Base-by-base conservation (phyloP, 2,888 invertebrate genomes). In the Choreutis nemorana region DNA sequence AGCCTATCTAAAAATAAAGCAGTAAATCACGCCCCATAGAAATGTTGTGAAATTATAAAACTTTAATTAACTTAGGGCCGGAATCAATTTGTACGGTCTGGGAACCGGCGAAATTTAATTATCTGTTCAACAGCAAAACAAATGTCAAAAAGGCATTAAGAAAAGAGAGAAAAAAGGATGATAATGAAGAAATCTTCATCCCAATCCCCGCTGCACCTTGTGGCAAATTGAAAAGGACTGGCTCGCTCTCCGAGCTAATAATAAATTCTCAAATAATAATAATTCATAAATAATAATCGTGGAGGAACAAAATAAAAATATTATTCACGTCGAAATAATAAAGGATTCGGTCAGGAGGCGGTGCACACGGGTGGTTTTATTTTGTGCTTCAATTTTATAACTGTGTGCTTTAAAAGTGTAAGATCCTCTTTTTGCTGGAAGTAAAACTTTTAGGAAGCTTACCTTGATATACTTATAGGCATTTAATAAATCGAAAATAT, bases 271-370 rank as follows among this genome's bases (percentile, higher is more conserved):
- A 73, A 77, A 78, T 75, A 77, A 77, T 78, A 78, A 77, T 78
- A 77, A 77, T 78, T 73, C 73, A 77, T 77, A 78, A 73, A 77
- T 78, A 78, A 78, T 78, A 78, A 77, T 73, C 75, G 66, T 66
- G 66, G 52, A 53, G 64, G 63, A 62, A 63, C 57, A 70, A 77
- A 75, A 77, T 72, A 75, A 77, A 68, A 75, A 71, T 68, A 58
- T 50, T 55, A 70, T 67, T 66, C 73, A 72, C 67, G 65, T 67
- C 70, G 65, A 71, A 73, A 78, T 77, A 77, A 75, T 75, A 75
- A 77, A 78, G 77, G 75, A 75, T 77, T 75, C 63, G 54, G 41
- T 36, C 47, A 42, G 42, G 52, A 44, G 37, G 31, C 47, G 49
- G 42, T 31, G 34, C 45, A 66, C 75, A 75, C 70, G 53, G 60